Evolutionary conservation across 1,140 invertebrate species (phyloP), one percentile per base, ranked within the genome.

Genomic region (Philaenus spumarius): DNA sequence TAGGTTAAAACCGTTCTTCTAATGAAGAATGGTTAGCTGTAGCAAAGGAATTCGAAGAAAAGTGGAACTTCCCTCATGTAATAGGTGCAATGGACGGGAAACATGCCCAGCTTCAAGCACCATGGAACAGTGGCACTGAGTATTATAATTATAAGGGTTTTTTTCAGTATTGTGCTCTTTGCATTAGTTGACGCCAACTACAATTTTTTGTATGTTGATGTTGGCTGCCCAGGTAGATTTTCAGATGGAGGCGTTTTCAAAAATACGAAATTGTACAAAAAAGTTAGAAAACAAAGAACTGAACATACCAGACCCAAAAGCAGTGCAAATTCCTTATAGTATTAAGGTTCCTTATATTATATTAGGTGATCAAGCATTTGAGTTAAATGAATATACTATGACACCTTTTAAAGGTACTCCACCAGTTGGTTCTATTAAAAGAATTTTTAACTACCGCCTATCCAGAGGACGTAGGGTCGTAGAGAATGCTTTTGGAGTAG

Each of bases 81-180:
- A 47, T 71, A 24, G 64, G 69, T 1, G 67, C 69, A 14, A 57
- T 75, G 4, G 71, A 75, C 56, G 69, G 70, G n/a, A n/a, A n/a
- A n/a, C n/a, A n/a, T n/a, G n/a, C n/a, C n/a, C n/a, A n/a, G n/a
- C n/a, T n/a, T n/a, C 55, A 65, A 47, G 46, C 42, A 1, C 53
- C 78, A 72, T 2, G n/a, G 20, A 67, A 66, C 30, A 65, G 63
- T 45, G 71, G 73, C 20, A 64, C 66, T 11, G 34, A 66, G 14
- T 77, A 64, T 62, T 73, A 64, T 46, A 75, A 76, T 62, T 74
- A 75, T 47, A 77, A 77, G 59, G 46, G 64, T n/a, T 1, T 69
- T 60, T 60, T 76, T 72, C 63, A 74, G 69, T 26, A 69, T 75
- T 35, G 72, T 77, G 22, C 60, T 78, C 12, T 62, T 77, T 42